Evolutionary conservation across 2,888 invertebrate genomes (phyloP).

Genomic region (Mimas tiliae): DNA sequence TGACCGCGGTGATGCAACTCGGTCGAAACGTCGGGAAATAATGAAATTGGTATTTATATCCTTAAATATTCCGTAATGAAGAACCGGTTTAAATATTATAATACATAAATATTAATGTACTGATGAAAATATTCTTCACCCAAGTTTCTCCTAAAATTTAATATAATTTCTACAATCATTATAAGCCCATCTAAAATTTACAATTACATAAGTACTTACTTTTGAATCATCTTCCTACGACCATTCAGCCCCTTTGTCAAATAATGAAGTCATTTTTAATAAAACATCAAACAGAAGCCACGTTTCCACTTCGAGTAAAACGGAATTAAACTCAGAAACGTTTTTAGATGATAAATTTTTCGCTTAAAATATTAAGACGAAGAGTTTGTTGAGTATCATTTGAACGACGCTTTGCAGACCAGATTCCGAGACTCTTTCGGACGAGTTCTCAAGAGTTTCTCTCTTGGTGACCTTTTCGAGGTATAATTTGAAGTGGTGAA

Average conservation of each 20-base stretch:
- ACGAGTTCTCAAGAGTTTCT: neutral
- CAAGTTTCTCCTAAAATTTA: no score
- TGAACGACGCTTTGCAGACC: conserved; percentile 15
- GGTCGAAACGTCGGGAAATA: no score
- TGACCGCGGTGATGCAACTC: no score
- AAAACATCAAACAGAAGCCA: conserved; percentile 17
- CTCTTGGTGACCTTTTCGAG: neutral
- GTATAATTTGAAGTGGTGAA: neutral
- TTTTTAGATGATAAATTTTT: conserved; percentile 14
- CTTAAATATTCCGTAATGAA: no score
- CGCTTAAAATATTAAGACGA: conserved; percentile 18
- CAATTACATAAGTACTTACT: neutral
- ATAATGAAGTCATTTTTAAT: conserved; percentile 23
- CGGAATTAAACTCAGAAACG: conserved; percentile 11
- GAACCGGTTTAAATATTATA: no score
- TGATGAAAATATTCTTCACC: no score
- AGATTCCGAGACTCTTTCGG: conserved; percentile 16
- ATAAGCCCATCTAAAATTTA: neutral
- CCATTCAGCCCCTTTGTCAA: conserved; percentile 15
- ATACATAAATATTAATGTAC: no score
- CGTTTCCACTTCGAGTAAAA: neutral
- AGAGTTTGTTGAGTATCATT: neutral
- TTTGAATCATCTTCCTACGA: no score
- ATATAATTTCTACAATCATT: no score
- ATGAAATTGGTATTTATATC: no score